A percentile compares a stretch with the other conserved stretches of the same genome.
These are phyloP conservation scores for Tetramorium simillimum DNA, from an alignment of 1,140 invertebrate species.

Conservation along the genomic window DNA sequence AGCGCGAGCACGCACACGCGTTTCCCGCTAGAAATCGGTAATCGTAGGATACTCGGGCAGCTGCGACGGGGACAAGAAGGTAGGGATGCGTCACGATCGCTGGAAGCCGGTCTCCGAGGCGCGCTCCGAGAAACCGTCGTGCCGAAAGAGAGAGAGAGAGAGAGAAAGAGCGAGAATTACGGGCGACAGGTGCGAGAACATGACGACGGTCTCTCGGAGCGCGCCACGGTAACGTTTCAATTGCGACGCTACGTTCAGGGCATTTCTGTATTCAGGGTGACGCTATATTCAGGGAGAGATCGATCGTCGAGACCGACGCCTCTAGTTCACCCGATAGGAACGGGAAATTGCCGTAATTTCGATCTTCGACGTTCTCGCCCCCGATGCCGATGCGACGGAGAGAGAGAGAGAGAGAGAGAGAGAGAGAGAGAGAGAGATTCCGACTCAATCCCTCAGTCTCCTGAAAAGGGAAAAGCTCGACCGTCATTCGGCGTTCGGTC, in stretches of 20 bases:
- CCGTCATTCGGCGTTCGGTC: too few relatives aligned
- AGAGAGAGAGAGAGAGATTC: too few relatives aligned
- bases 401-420: too few relatives aligned
- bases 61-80: neutral
- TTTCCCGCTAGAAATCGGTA: neutral
- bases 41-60: neutral
- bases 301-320: neutral
- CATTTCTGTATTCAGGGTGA: slow-evolving; percentile 16
- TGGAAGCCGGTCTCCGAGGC: neutral
- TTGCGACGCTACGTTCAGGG: neutral
- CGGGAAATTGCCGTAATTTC: neutral
- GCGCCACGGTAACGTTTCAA: too few relatives aligned
- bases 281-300: neutral
- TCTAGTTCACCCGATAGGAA: neutral
- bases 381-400: too few relatives aligned
- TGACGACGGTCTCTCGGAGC: neutral
- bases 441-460: too few relatives aligned
- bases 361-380: neutral
- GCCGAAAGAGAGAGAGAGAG: neutral
- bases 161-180: slow-evolving; percentile 20
- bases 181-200: slow-evolving; percentile 24
- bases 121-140: neutral
- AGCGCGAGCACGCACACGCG: neutral
- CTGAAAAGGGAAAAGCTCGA: too few relatives aligned
- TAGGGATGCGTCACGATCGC: neutral